Percentiles rank a stretch among this genome's conserved stretches.
phyloP scores from a whole-genome alignment of 2,797 vertebrate genomes.

The Nasua narica region DNA sequence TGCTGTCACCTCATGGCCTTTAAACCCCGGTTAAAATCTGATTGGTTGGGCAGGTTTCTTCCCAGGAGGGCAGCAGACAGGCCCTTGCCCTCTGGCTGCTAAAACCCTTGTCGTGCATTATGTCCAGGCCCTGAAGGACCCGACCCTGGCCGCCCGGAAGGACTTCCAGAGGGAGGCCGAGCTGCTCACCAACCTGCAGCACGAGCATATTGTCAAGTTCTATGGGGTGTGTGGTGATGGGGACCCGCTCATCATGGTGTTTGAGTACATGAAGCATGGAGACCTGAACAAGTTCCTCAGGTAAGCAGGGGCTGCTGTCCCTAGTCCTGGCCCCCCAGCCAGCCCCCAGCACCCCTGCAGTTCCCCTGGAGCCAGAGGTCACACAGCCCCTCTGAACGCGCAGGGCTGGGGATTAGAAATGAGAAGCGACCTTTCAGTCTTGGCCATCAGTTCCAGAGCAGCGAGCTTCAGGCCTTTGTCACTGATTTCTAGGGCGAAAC shows the following conservation, averaged over 20 bases:
- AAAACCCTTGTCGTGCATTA: background rate
- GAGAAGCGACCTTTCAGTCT: background rate
- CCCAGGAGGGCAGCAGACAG: background rate
- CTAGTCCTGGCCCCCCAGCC: accelerated
- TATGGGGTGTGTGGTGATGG: slow-evolving; percentile 97
- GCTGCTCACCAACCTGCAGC: slow-evolving; percentile 97
- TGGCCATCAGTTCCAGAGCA: background rate
- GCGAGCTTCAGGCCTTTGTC: background rate
- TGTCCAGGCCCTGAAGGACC: slow-evolving; percentile 94
- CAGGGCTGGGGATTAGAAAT: background rate
- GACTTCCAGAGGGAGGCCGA: slow-evolving; percentile 98
- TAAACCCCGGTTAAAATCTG: background rate
- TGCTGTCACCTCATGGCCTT: background rate
- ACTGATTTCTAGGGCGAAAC: background rate
- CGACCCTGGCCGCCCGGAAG: slow-evolving; percentile 94
- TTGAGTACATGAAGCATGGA: slow-evolving; percentile 99
- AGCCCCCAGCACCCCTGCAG: accelerated
- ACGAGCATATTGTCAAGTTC: slow-evolving; percentile 98
- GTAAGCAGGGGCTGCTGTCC: slow-evolving; percentile 72
- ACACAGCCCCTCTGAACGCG: accelerated
- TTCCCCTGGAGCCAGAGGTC: background rate
- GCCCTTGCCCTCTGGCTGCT: background rate
- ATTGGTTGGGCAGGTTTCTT: background rate
- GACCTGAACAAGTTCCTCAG: slow-evolving; percentile 99
- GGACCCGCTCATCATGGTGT: slow-evolving; percentile 99